These are phyloP conservation scores for Sinohyriopsis cumingii DNA, from an alignment of 2,888 invertebrate genomes.

Conservation along the genomic window DNA sequence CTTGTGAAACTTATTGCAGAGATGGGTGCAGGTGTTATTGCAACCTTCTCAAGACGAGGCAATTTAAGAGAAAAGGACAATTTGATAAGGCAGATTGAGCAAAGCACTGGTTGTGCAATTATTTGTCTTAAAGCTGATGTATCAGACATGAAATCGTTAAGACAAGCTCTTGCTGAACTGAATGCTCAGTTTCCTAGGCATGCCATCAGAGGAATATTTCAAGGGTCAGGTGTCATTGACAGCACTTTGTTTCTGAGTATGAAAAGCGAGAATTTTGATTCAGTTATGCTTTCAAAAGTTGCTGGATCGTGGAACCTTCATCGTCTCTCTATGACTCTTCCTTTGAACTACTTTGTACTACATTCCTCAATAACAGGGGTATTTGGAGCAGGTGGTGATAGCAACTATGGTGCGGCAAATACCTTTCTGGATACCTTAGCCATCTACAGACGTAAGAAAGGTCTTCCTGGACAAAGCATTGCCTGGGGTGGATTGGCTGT, in stretches of 20 bases:
- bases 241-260: conserved; percentile 31
- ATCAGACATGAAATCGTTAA: conserved; percentile 24
- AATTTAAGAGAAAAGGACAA: conserved; percentile 17
- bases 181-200: conserved; percentile 10
- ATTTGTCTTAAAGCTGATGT: conserved; percentile 41
- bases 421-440: conserved; percentile 56
- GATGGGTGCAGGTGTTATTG: conserved; percentile 42
- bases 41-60: conserved; percentile 33
- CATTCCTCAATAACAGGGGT: conserved; percentile 56
- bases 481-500: conserved; percentile 59
- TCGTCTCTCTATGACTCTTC: conserved; percentile 18
- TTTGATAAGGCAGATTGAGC: conserved; percentile 23
- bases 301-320: conserved; percentile 58
- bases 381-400: conserved; percentile 53
- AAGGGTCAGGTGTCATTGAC: conserved; percentile 49
- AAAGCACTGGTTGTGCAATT: conserved; percentile 24
- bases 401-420: conserved; percentile 57
- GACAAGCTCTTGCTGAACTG: conserved; percentile 21
- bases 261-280: conserved; percentile 29
- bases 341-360: conserved; percentile 55
- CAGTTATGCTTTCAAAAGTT: conserved; percentile 48
- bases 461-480: conserved; percentile 47
- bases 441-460: conserved; percentile 38
- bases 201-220: conserved; percentile 51
- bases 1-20: conserved; percentile 32